Conservation (phyloP, 2,888 invertebrate genomes). For the Leucophenga montana region DNA sequence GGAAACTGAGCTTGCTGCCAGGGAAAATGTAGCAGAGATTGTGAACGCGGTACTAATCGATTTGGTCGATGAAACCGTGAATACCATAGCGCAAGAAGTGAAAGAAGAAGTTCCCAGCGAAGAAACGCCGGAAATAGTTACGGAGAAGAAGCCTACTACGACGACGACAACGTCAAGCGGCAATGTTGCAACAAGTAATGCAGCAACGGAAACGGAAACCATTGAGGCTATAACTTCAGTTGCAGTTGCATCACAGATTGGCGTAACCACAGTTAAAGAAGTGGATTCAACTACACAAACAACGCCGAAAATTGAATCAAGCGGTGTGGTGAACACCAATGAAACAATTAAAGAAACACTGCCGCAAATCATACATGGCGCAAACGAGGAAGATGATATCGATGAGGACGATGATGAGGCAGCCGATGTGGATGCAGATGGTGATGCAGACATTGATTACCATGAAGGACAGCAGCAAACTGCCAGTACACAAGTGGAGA, state of each 20-base stretch:
- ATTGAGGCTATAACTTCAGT: background rate
- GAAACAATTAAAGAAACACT: background rate
- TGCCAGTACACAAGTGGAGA: conserved; percentile 88
- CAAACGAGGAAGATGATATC: conserved; percentile 15
- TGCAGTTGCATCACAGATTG: background rate
- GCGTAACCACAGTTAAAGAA: conserved; percentile 48
- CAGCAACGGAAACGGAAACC: conserved; percentile 3
- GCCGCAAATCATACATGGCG: conserved; percentile 30
- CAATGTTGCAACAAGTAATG: background rate
- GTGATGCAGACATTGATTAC: conserved; percentile 50
- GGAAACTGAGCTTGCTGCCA: conserved; percentile 8
- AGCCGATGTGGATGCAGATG: conserved; percentile 42
- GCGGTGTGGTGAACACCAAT: background rate
- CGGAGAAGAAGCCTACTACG: background rate
- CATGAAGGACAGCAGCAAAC: conserved; percentile 78
- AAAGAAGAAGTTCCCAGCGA: conserved; percentile 45
- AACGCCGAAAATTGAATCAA: conserved; percentile 63
- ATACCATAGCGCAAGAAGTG: background rate
- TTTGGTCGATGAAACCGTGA: conserved; percentile 57
- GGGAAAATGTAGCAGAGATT: conserved; percentile 53
- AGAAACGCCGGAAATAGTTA: conserved; percentile 31
- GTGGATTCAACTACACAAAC: conserved; percentile 67
- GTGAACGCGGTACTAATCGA: conserved; percentile 61
- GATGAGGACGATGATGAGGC: conserved; percentile 43
- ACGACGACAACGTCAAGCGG: background rate